phyloP scores from a whole-genome alignment of 1,140 invertebrate genomes.

The Eriosoma lanigerum region DNA sequence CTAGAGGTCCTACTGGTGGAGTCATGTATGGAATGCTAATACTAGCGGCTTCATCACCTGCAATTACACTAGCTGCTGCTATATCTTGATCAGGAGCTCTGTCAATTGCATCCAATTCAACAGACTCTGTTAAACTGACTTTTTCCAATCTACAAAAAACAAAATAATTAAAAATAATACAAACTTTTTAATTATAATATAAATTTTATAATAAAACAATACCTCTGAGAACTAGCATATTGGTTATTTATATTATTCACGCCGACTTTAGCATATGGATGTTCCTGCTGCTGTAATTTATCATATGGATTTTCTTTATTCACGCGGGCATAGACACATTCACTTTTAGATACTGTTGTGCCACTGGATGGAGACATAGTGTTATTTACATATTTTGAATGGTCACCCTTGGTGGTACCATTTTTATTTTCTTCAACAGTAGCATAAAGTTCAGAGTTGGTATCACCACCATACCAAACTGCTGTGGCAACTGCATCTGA shows the following conservation, averaged over 20 bases:
- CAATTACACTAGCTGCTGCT: slow-evolving; percentile 78
- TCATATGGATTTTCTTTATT: slow-evolving; percentile 58
- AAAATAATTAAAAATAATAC: slow-evolving; percentile 16
- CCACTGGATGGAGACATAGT: slow-evolving; percentile 54
- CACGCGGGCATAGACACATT: slow-evolving; percentile 55
- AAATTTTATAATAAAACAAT: neutral
- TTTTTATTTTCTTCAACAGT: slow-evolving; percentile 58
- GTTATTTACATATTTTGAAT: slow-evolving; percentile 55
- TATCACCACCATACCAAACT: slow-evolving; percentile 55
- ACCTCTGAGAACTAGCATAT: slow-evolving; percentile 31
- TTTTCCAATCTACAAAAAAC: neutral
- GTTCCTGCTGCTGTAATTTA: slow-evolving; percentile 53
- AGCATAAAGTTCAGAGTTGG: slow-evolving; percentile 58
- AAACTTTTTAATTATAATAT: neutral
- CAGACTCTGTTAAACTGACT: slow-evolving; percentile 17
- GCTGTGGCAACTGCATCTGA: slow-evolving; percentile 39
- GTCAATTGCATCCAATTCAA: slow-evolving; percentile 19
- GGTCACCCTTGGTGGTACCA: slow-evolving; percentile 36
- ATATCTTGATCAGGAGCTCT: slow-evolving; percentile 60
- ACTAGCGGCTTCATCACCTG: slow-evolving; percentile 79
- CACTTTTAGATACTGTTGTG: slow-evolving; percentile 40
- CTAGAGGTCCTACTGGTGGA: slow-evolving; percentile 64
- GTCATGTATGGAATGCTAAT: slow-evolving; percentile 88
- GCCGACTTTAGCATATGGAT: slow-evolving; percentile 52
- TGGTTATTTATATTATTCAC: slow-evolving; percentile 31